These are phyloP conservation scores for Cataglyphis albicans DNA, from an alignment of 2,888 invertebrate genomes.

Conservation along the genomic window DNA sequence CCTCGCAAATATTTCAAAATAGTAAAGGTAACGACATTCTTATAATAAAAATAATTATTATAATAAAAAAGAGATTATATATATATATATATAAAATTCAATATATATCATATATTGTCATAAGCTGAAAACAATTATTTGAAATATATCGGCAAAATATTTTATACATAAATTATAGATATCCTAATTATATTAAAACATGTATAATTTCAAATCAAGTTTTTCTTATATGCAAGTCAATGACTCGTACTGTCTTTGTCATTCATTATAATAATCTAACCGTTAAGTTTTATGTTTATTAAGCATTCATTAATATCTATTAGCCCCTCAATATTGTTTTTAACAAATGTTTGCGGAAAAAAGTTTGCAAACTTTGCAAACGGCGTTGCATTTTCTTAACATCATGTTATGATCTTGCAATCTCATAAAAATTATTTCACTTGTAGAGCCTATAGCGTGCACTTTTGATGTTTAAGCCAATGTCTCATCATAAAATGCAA, in stretches of 20 bases:
- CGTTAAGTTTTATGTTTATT: neutral
- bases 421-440: slow-evolving; percentile 30
- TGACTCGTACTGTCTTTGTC: neutral
- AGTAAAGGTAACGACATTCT: neutral
- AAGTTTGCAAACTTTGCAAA: neutral
- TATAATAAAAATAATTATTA: neutral
- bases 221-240: neutral
- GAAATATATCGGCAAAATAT: neutral
- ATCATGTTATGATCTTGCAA: neutral
- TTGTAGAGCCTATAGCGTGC: slow-evolving; percentile 32
- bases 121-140: neutral
- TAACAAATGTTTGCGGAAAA: neutral
- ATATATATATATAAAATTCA: no score
- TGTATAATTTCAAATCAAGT: neutral
- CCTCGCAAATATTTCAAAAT: neutral
- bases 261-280: neutral
- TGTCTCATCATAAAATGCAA: neutral
- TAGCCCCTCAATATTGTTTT: neutral
- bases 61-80: neutral
- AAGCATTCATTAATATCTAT: neutral
- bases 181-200: neutral
- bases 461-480: slow-evolving; percentile 16
- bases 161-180: neutral
- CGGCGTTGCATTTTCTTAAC: neutral
- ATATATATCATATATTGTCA: neutral